phyloP scores from a whole-genome alignment of 2,113 vertebrate species.

The Rhizomys pruinosus region DNA sequence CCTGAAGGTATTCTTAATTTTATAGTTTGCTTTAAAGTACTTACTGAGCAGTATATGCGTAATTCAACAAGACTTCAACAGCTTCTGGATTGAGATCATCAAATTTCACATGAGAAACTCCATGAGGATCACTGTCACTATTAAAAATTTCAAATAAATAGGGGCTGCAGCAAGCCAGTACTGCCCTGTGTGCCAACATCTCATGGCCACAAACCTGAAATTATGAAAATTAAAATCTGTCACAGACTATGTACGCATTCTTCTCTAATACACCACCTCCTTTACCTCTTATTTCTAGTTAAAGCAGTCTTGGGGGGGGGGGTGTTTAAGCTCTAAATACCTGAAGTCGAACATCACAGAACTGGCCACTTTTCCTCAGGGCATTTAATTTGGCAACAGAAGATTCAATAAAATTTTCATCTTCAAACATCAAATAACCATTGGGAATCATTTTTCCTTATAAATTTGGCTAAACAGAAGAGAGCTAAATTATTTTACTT shows the following conservation, averaged over 20 bases:
- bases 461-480: slow-evolving; percentile 75
- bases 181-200: slow-evolving; percentile 96
- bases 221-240: slow-evolving; percentile 23
- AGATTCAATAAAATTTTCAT: slow-evolving; percentile 98
- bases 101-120: slow-evolving; percentile 97
- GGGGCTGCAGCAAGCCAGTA: slow-evolving; percentile 98
- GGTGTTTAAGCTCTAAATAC: slow-evolving; percentile 85
- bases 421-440: slow-evolving; percentile 98
- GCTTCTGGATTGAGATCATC: slow-evolving; percentile 98
- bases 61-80: slow-evolving; percentile 97
- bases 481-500: slow-evolving; percentile 29
- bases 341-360: slow-evolving; percentile 99
- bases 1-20: neutral
- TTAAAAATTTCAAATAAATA: slow-evolving; percentile 99
- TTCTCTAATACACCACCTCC: neutral
- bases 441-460: slow-evolving; percentile 96
- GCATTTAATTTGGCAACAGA: slow-evolving; percentile 99
- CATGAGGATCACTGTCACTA: slow-evolving; percentile 94
- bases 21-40: slow-evolving; percentile 79
- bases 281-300: slow-evolving; percentile 19
- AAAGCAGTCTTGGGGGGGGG: slow-evolving; percentile 11
- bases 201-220: slow-evolving; percentile 96
- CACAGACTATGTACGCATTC: neutral
- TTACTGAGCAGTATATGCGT: slow-evolving; percentile 99
- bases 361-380: slow-evolving; percentile 98